Evolutionary conservation across 35 echinoderm and acorn worm genomes (phyloP).

Genomic region (Holothuria glaberrima): DNA sequence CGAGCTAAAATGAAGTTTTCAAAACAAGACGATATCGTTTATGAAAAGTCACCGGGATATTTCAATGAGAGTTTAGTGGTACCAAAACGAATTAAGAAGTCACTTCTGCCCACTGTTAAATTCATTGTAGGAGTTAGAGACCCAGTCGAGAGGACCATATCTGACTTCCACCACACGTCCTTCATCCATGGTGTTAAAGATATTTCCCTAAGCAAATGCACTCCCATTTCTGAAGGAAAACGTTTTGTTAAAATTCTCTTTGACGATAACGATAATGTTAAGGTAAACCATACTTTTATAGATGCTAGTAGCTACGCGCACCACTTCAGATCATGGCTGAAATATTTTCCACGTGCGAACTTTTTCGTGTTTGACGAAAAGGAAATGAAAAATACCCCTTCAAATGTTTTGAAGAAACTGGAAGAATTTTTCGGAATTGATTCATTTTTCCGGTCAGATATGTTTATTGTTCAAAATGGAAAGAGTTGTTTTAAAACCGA

Average conservation of each 20-base stretch:
- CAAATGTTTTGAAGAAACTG: slow-evolving; percentile 57
- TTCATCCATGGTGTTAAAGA: not conserved
- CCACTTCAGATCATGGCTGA: slow-evolving; percentile 83
- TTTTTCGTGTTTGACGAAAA: slow-evolving; percentile 71
- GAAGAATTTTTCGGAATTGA: slow-evolving; percentile 76
- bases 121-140: slow-evolving; percentile 86
- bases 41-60: slow-evolving; percentile 92
- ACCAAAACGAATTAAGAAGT: no score
- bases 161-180: slow-evolving; percentile 39
- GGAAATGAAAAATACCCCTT: slow-evolving; percentile 52
- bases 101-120: no score
- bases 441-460: slow-evolving; percentile 55
- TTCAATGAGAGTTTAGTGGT: slow-evolving; percentile 66
- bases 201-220: not conserved
- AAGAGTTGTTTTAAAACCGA: no score
- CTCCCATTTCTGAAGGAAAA: slow-evolving; percentile 19
- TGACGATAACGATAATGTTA: not conserved
- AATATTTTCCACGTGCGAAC: slow-evolving; percentile 67
- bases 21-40: slow-evolving; percentile 27
- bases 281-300: slow-evolving; percentile 60
- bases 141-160: slow-evolving; percentile 67
- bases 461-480: slow-evolving; percentile 37
- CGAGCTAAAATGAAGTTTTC: no score
- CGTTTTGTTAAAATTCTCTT: slow-evolving; percentile 34
- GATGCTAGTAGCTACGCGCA: slow-evolving; percentile 67